Evolutionary conservation across 2,797 vertebrate species (phyloP).

Genomic region (Onychomys arenicola): DNA sequence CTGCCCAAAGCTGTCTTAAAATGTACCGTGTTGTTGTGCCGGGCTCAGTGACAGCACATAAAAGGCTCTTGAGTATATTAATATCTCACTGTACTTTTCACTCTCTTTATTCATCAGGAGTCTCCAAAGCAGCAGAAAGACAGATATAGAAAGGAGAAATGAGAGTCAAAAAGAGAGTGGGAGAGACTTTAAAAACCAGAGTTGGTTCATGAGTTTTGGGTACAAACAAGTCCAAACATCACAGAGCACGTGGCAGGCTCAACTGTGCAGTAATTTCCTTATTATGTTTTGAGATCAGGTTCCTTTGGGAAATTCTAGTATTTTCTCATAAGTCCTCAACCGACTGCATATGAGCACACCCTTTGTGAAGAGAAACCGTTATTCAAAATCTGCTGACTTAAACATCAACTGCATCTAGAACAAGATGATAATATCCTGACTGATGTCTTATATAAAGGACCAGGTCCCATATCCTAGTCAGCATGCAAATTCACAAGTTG

Average conservation of each 20-base stretch:
- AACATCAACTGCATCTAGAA: not conserved
- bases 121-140: not conserved
- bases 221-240: not conserved
- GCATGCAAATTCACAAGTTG: not conserved
- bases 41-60: not conserved
- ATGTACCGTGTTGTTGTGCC: not conserved
- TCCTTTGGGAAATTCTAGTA: not conserved
- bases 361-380: not conserved
- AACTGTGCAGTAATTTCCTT: not conserved
- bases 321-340: not conserved
- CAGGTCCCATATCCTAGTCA: not conserved
- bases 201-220: not conserved
- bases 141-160: not conserved
- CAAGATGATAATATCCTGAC: not conserved
- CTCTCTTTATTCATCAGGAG: not conserved
- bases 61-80: fast-evolving
- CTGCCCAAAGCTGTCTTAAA: not conserved
- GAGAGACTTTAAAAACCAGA: not conserved
- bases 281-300: not conserved
- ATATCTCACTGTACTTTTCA: not conserved
- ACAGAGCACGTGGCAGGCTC: fast-evolving
- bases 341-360: not conserved
- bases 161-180: not conserved
- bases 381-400: not conserved
- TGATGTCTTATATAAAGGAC: not conserved